phyloP scores from a whole-genome alignment of 35 echinoderm and acorn worm genomes.

The Ophiothrix spiculata region DNA sequence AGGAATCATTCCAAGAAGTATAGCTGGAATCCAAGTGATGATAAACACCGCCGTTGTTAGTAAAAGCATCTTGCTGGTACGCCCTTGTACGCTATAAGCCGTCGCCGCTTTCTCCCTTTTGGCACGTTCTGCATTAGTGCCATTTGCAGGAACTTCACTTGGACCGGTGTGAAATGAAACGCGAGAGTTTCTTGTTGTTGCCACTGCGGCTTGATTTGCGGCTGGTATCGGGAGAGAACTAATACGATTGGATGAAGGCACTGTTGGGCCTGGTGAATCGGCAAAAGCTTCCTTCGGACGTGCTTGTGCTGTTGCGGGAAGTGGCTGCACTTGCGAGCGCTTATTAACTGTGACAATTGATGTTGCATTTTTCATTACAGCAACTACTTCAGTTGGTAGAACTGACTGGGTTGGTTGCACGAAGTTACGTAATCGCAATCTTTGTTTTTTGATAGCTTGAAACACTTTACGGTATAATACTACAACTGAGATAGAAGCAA shows the following conservation, averaged over 20 bases:
- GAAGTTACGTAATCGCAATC: neutral
- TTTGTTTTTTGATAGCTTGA: conserved; percentile 4
- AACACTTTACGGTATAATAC: conserved; percentile 23
- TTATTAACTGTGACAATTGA: neutral
- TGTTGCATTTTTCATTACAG: neutral
- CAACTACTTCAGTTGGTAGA: neutral
- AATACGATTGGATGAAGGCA: neutral
- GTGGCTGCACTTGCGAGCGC: neutral
- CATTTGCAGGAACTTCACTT: too few relatives aligned
- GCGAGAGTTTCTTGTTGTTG: too few relatives aligned
- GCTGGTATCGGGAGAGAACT: too few relatives aligned
- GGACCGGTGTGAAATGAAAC: too few relatives aligned
- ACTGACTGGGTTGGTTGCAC: neutral
- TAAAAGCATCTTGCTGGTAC: conserved; percentile 60
- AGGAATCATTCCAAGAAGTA: conserved; percentile 15
- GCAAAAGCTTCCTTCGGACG: neutral
- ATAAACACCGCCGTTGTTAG: conserved; percentile 39
- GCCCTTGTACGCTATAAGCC: neutral
- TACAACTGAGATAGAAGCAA: neutral
- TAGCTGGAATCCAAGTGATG: conserved; percentile 6
- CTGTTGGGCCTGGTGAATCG: neutral
- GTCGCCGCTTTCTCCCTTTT: neutral
- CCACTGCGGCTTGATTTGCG: too few relatives aligned
- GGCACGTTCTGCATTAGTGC: neutral
- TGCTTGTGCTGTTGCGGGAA: neutral